Evolutionary conservation across 1,140 invertebrate species (phyloP), one percentile per base, ranked within the genome.

Genomic region (Bradysia coprophila): DNA sequence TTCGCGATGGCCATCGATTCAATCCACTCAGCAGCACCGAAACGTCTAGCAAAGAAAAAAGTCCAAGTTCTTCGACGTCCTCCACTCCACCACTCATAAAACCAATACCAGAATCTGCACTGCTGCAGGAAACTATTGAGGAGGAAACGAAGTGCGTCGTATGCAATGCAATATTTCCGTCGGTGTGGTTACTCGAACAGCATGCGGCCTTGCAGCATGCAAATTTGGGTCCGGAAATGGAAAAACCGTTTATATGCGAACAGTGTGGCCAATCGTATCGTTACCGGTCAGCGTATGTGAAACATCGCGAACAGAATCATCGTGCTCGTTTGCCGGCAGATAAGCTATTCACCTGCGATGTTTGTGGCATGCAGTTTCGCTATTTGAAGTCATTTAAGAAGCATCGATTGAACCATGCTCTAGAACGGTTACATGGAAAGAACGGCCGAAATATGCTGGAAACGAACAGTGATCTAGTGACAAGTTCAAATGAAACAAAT

Each of bases 201-300:
- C 82, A 86, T 50, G 78, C 79, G 1, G 71, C 80, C 1, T 59
- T 86, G 1, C 82, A 87, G 53, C 82, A 87, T 57, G 67, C 71
- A 3, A 69, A 70, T 13, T 49, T 65, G 15, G 59, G 58, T 21
- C 65, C 69, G 15, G 67, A 68, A 53, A 76, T 84, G 48, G 84
- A 88, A 56, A 90, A 88, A 52, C 83, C 84, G n/a, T 88, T 87
- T 62, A 82, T 85, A 9, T 90, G 85, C 63, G 83, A 88, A 51
- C 83, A 88, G 52, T 90, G 85, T 59, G 85, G 85, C 8, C 85
- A 90, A 51, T 83, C 81, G 50, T 90, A 90, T 60, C 74, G 83
- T 46, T 89, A 89, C 54, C 71, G 84, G 37, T 88, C 83, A 16
- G 83, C 84, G 6, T 90, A 86, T 59, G 78, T 85, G 23, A 86